Base-by-base conservation (phyloP, 2,113 vertebrate genomes). In the Anolis sagrei region DNA sequence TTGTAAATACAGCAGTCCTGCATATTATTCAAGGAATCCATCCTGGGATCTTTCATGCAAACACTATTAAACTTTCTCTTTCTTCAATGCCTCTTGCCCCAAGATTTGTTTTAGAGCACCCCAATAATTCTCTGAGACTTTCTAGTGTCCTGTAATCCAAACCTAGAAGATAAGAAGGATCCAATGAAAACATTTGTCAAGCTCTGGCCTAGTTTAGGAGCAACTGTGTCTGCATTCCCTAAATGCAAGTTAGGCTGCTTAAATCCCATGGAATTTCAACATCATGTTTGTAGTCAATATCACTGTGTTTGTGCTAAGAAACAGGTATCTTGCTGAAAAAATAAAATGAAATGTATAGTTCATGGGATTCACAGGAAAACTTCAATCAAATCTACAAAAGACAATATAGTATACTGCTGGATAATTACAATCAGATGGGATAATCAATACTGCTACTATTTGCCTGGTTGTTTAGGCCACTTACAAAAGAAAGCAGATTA, bases 301-400 rank as follows among this genome's bases (percentile, higher is more conserved):
- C 36, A 54, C 25, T 51, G 23, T 76, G 7, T 29, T 29, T 48
- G 34, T 9, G 44, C 54, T 74, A 13, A 58, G 11, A 58, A n/a
- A 1, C 18, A 51, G 32, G 64, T 51, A 44, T 21, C 18, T 61
- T 83, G 68, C 13, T 70, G 18, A 49, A 54, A 74, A 48, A 51
- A 49, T 51, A 44, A 54, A 39, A 70, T 25, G 32, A 10, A 4
- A 0, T 6, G 23, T 2, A 54, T 29, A 34, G 3, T 18, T 8
- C 8, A n/a, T 34, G 13, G 1, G 23, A 54, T 11, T 5, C 21
- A 44, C 19, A 0, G 48, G 0, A 13, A 32, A 1, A 0, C 0
- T 68, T 4, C 13, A 1, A 36, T 8, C 7, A 9, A 3, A 4
- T 0, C 76, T 13, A 1, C n/a, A 58, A 48, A 77, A 77, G 5